Evolutionary conservation across 2,888 invertebrate genomes (phyloP), one percentile per base, ranked within the genome.

Genomic region (Diogma glabrata): DNA sequence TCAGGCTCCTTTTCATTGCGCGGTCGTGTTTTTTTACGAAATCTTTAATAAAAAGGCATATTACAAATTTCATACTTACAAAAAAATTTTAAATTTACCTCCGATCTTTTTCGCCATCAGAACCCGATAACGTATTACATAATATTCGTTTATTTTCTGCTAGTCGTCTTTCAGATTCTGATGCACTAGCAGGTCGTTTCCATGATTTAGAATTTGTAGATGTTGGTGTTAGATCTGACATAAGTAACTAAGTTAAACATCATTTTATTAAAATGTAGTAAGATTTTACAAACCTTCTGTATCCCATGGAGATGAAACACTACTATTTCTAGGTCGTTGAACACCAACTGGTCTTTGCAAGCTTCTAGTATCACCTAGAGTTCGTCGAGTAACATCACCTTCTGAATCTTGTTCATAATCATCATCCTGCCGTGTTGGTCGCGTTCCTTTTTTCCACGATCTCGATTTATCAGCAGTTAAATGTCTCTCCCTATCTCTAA

Each of bases 181-280:
- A 74, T 2, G 77, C 76, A 60, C 77, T 77, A 14, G 75, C 72
- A 2, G 77, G 77, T 43, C 78, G 66, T 58, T 76, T 75, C 76
- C 76, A 76, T 30, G 64, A 60, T 47, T 70, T 70, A 2, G 47
- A 17, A 51, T 67, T 67, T 1, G 63, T 64, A 4, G 65, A 61
- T 33, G 52, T 52, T 30, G 54, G 52, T n/a, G 51, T 52, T 20
- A 52, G 17, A 50, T 51, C 47, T 52, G 36, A 48, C 36, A 26
- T 46, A 16, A 22, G 17, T 24, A 14, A 28, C n/a, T 10, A 5
- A 38, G n/a, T n/a, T n/a, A n/a, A n/a, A n/a, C n/a, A n/a, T n/a
- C n/a, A n/a, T n/a, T n/a, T n/a, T n/a, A n/a, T n/a, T n/a, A n/a
- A n/a, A n/a, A n/a, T n/a, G n/a, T n/a, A n/a, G n/a, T n/a, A n/a